phyloP scores from a whole-genome alignment of 2,113 vertebrate genomes.

The Scalopus aquaticus region DNA sequence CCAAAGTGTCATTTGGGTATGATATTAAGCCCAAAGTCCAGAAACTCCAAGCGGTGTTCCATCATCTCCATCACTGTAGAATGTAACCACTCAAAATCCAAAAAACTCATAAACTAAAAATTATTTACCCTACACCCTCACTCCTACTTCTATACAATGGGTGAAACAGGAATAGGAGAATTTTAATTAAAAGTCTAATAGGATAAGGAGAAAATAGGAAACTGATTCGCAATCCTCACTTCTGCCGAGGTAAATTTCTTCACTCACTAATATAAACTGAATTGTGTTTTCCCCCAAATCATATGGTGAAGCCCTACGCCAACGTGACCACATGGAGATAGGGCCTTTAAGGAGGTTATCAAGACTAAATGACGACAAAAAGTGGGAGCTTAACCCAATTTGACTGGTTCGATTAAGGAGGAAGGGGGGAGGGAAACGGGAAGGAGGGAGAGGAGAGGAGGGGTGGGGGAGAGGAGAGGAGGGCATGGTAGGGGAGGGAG shows the following conservation, averaged over 20 bases:
- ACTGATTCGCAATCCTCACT: not conserved
- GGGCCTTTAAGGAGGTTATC: not conserved
- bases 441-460: not conserved
- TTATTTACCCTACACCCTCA: not conserved
- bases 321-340: not conserved
- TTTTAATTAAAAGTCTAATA: constrained; percentile 3
- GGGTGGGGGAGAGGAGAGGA: too few relatives aligned
- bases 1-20: not conserved
- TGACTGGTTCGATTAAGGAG: not conserved
- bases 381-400: not conserved
- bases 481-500: too few relatives aligned
- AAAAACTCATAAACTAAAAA: constrained; percentile 28
- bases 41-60: not conserved
- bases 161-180: not conserved
- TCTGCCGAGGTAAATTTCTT: not conserved
- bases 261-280: not conserved
- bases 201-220: not conserved
- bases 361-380: not conserved
- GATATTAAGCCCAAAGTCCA: not conserved
- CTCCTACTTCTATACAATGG: not conserved
- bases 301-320: not conserved
- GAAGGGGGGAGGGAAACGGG: too few relatives aligned
- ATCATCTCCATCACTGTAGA: not conserved
- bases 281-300: not conserved
- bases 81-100: not conserved